Evolutionary conservation across 2,888 invertebrate species (phyloP), one percentile per base, ranked within the genome.

Genomic region (Mechanitis messenoides): DNA sequence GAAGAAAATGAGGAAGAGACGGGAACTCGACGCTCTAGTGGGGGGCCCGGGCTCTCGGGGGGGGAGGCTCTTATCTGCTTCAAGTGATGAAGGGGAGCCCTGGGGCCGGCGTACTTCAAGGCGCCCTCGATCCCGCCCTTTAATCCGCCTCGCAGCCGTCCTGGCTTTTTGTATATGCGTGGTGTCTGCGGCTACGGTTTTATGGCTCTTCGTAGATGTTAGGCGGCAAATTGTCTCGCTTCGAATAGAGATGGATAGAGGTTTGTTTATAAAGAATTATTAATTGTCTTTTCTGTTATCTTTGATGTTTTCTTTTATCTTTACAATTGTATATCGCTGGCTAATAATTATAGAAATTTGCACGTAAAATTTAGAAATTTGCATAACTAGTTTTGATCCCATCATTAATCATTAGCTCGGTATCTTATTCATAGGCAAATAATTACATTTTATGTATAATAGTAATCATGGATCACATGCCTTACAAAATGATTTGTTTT

Each of bases 1-100:
- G 69, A 95, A 95, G 84, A 94, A 94, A 85, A 94, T 95, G 94
- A 91, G 93, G 76, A 95, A 95, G 78, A 91, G 95, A 69, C 92
- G 94, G 75, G 94, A 95, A 81, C 84, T 95, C 72, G 95, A 95
- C 79, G 95, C 95, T 53, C 81, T 95, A 60, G 94, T 94, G 57
- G 76, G 91, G 84, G 79, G 93, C 78, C 84, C 78, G 38, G 88
- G 83, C 1, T 84, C 85, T 35, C 78, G 91, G 3, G 84, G 89
- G 1, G 90, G 90, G 53, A 85, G 93, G 78, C 91, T 94, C 70
- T 88, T 92, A 73, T 91, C 94, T 56, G 90, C 94, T 64, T 93
- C 93, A 54, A 89, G 89, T 61, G 90, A 90, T 61, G 90, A 90
- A 58, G 89, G 90, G 77, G 93, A 87, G 91, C 93, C 84, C 83